Conservation (phyloP, 2,113 vertebrate species). For the Xiphophorus maculatus region DNA sequence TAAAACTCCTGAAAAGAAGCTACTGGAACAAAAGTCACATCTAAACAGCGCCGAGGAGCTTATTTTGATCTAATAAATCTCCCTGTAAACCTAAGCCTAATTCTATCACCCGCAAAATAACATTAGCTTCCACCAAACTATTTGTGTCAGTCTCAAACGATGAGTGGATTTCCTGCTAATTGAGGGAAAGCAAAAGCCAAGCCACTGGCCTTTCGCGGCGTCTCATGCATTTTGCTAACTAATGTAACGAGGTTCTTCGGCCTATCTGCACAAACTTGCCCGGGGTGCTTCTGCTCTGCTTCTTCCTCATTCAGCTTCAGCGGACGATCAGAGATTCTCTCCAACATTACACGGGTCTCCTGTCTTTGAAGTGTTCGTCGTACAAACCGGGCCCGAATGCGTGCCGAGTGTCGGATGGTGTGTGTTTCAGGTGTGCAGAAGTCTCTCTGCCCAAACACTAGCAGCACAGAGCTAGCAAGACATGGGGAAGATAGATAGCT, state of each 20-base stretch:
- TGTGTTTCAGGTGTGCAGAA: background rate
- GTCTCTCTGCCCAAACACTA: conserved; percentile 25
- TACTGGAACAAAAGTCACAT: background rate
- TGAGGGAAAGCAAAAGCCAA: conserved; percentile 36
- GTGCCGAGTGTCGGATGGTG: conserved; percentile 7
- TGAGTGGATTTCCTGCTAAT: conserved; percentile 25
- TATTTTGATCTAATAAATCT: background rate
- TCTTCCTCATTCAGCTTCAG: conserved; percentile 69
- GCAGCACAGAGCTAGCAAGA: conserved; percentile 1
- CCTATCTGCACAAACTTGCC: conserved; percentile 58
- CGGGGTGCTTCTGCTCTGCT: conserved; percentile 60
- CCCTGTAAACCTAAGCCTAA: background rate
- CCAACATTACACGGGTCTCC: conserved; percentile 54
- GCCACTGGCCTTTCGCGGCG: conserved; percentile 52
- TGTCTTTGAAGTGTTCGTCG: conserved; percentile 62
- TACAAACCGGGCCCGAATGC: conserved; percentile 28
- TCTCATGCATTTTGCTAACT: conserved; percentile 59
- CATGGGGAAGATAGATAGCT: conserved; percentile 12
- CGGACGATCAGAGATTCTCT: conserved; percentile 51
- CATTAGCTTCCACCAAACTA: conserved; percentile 1
- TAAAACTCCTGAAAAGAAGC: background rate
- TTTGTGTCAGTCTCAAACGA: conserved; percentile 29
- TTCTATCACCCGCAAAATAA: background rate
- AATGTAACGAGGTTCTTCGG: conserved; percentile 70
- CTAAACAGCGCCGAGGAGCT: background rate